Percentiles rank a stretch among this genome's conserved stretches.
These are phyloP conservation scores for Spisula solida DNA, from an alignment of 2,888 invertebrate genomes.

Conservation along the genomic window DNA sequence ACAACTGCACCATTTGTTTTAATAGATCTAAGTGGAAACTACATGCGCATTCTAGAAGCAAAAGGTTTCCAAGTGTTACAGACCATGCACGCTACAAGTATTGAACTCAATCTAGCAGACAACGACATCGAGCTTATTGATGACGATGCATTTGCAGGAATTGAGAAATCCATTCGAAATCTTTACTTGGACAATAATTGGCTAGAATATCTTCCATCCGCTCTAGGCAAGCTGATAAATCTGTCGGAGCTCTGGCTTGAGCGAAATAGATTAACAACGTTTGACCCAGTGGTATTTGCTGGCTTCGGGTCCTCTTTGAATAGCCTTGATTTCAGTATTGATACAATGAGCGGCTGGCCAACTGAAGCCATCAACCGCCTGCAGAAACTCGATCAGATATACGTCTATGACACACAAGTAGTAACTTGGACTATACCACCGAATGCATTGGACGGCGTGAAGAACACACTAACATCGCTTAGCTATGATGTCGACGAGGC, in stretches of 20 bases:
- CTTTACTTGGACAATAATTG: background rate
- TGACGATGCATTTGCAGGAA: background rate
- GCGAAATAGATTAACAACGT: background rate
- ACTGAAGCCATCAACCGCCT: background rate
- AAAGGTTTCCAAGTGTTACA: background rate
- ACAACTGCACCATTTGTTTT: background rate
- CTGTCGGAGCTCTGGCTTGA: background rate
- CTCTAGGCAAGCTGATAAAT: background rate
- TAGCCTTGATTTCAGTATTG: background rate
- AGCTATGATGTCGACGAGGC: background rate
- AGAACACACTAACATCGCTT: background rate
- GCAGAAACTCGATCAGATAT: background rate
- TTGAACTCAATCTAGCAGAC: background rate
- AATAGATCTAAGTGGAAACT: background rate
- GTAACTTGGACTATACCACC: background rate
- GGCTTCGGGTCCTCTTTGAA: constrained; percentile 10
- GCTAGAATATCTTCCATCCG: background rate
- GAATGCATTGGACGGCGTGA: background rate
- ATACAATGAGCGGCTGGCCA: background rate
- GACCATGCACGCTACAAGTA: background rate
- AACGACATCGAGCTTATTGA: background rate
- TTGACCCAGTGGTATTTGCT: background rate
- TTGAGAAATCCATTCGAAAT: background rate
- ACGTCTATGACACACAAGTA: background rate
- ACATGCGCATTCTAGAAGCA: background rate